A percentile compares a stretch with the other conserved stretches of the same genome.
These are phyloP conservation scores for Coelopa pilipes DNA, from an alignment of 2,888 invertebrate species.

Conservation along the genomic window DNA sequence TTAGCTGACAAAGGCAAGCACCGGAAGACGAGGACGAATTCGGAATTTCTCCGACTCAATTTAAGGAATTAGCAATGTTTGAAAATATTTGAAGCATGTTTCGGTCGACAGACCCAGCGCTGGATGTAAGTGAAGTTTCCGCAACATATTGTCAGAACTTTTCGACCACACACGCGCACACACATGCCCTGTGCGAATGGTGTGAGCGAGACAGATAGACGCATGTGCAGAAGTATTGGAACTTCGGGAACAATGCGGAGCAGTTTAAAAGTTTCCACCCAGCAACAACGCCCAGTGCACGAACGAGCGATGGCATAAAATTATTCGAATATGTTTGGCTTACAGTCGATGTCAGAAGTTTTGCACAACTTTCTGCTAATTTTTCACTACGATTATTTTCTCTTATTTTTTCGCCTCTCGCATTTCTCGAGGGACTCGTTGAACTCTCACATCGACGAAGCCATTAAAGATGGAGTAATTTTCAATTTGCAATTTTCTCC, in stretches of 20 bases:
- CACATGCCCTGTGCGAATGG: background rate
- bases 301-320: background rate
- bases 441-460: too few species aligned
- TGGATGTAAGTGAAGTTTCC: background rate
- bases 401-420: too few species aligned
- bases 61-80: too few species aligned
- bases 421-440: too few species aligned
- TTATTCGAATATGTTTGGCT: conserved; percentile 5
- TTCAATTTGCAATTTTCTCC: too few species aligned
- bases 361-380: background rate
- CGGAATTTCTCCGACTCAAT: too few species aligned
- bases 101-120: too few species aligned
- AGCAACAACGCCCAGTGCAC: background rate
- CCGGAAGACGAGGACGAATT: too few species aligned
- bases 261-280: conserved; percentile 12
- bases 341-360: background rate
- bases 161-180: background rate
- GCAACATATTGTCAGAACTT: conserved; percentile 6
- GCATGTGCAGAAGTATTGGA: background rate
- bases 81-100: too few species aligned
- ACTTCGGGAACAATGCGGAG: conserved; percentile 3
- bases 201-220: background rate
- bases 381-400: background rate
- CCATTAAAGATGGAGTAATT: too few species aligned
- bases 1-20: too few species aligned